Evolutionary conservation across 2,113 vertebrate genomes (phyloP).

Genomic region (Indicator indicator): DNA sequence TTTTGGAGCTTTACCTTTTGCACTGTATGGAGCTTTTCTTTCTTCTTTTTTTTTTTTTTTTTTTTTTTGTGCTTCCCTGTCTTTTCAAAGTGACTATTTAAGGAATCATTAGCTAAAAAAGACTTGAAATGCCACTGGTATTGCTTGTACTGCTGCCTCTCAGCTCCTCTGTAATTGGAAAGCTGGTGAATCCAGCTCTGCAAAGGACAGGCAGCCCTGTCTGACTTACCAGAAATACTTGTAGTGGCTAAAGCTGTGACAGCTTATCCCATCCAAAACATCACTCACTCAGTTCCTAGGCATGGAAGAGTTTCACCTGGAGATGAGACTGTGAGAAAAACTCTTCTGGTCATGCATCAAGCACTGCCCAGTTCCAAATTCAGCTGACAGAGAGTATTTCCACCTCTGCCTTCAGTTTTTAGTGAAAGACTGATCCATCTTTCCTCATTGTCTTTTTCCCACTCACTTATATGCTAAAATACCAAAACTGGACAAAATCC

Average conservation of each 20-base stretch:
- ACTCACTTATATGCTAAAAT: background rate
- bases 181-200: constrained; percentile 22
- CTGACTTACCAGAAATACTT: constrained; percentile 28
- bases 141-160: background rate
- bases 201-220: background rate
- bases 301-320: background rate
- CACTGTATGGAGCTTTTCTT: background rate
- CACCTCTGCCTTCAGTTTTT: background rate
- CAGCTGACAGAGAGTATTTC: background rate
- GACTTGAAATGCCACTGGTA: background rate
- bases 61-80: background rate
- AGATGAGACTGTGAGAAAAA: background rate
- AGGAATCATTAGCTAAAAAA: background rate
- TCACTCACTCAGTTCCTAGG: background rate
- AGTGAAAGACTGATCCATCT: background rate
- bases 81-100: background rate
- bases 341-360: background rate
- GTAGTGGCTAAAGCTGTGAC: background rate
- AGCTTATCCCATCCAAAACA: background rate
- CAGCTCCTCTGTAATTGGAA: background rate
- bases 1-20: background rate
- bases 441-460: background rate
- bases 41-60: background rate
- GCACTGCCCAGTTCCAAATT: background rate
- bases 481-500: background rate